phyloP scores from a whole-genome alignment of 2,888 invertebrate genomes.

The Mesorhabditis sp. region DNA sequence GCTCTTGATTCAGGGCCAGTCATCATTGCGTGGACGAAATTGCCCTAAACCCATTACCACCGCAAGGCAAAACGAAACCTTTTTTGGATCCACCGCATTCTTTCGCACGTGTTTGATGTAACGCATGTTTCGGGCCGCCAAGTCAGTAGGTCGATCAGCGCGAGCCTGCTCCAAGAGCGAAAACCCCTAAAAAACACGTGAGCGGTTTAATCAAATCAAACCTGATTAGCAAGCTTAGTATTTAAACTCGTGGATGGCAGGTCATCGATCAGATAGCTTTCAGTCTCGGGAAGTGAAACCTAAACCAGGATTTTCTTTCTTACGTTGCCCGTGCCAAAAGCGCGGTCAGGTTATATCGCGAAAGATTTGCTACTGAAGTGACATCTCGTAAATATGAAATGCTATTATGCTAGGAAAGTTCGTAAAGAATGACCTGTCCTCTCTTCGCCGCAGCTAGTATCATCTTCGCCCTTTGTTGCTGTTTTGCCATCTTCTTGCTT shows the following conservation, averaged over 20 bases:
- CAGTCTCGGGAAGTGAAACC: background rate
- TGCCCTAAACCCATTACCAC: background rate
- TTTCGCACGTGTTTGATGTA: conserved; percentile 15
- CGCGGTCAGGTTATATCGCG: no score
- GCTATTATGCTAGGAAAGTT: no score
- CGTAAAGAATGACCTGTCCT: conserved; percentile 15
- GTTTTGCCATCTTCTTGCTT: conserved; percentile 16
- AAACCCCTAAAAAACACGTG: conserved; percentile 20
- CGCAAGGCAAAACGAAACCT: conserved; percentile 2
- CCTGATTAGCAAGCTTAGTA: conserved; percentile 8
- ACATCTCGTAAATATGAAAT: no score
- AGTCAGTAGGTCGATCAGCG: conserved; percentile 21
- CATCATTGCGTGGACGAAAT: background rate
- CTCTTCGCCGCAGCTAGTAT: conserved; percentile 21
- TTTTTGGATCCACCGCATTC: conserved; percentile 7
- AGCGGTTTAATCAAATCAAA: background rate
- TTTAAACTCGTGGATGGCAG: conserved; percentile 14
- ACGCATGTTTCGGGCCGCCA: conserved; percentile 25
- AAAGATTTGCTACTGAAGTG: no score
- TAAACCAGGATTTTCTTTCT: background rate
- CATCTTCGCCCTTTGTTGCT: conserved; percentile 17
- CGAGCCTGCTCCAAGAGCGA: conserved; percentile 31
- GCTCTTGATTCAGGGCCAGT: background rate
- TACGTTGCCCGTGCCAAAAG: no score
- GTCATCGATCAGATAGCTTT: conserved; percentile 17